These are phyloP conservation scores for Drosophila meridionalis DNA, from an alignment of 2,888 invertebrate species.

Conservation along the genomic window DNA sequence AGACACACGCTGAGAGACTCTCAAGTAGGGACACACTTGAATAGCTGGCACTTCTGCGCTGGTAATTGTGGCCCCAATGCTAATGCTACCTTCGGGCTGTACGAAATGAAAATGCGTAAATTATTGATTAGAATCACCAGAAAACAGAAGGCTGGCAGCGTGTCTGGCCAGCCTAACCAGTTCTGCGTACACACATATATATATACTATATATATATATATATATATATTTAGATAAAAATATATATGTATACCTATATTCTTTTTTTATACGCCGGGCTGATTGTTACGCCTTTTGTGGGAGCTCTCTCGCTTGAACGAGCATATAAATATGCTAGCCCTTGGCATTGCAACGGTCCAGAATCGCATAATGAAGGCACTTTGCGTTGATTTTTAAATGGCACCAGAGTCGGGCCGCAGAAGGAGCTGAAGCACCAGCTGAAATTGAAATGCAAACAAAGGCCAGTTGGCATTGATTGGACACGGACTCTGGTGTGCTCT, in stretches of 20 bases:
- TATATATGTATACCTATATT: slow-evolving; percentile 12
- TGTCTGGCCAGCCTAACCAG: slow-evolving; percentile 26
- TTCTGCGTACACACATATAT: background rate
- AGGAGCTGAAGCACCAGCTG: slow-evolving; percentile 17
- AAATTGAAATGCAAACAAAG: slow-evolving; percentile 69
- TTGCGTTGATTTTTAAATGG: slow-evolving; percentile 79
- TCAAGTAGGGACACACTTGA: slow-evolving; percentile 58
- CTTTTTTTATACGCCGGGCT: slow-evolving; percentile 31
- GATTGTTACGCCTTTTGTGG: slow-evolving; percentile 70
- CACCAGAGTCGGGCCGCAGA: slow-evolving; percentile 36
- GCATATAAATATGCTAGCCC: slow-evolving; percentile 63
- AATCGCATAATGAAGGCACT: slow-evolving; percentile 75
- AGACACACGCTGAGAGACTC: slow-evolving; percentile 12
- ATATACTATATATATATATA: slow-evolving; percentile 1
- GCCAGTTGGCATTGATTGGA: slow-evolving; percentile 68
- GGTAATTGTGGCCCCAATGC: slow-evolving; percentile 73
- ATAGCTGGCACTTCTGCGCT: slow-evolving; percentile 66
- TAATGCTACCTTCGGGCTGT: slow-evolving; percentile 73
- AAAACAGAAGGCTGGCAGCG: slow-evolving; percentile 36
- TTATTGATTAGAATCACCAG: slow-evolving; percentile 79
- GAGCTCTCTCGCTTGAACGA: slow-evolving; percentile 37
- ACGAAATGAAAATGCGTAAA: slow-evolving; percentile 77
- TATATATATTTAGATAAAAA: background rate
- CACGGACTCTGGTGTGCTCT: slow-evolving; percentile 33
- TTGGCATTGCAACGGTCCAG: slow-evolving; percentile 52